A percentile compares a stretch with the other conserved stretches of the same genome.
Conservation (phyloP, 1,140 invertebrate species). For the Diachasma alloeum region DNA sequence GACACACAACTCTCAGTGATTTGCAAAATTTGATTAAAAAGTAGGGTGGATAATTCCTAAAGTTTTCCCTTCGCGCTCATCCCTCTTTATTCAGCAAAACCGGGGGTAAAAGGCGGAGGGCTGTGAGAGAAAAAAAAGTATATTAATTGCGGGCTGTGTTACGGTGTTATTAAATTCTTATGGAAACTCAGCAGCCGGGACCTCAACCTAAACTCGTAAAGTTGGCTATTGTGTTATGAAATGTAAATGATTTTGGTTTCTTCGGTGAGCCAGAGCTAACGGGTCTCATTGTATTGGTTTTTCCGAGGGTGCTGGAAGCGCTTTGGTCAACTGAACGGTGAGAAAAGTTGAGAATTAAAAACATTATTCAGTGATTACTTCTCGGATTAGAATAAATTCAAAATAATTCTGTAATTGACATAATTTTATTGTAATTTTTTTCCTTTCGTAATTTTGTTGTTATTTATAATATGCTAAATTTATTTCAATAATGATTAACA, state of each 20-base stretch:
- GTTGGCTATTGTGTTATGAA: constrained; percentile 63
- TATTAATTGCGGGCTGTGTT: constrained; percentile 63
- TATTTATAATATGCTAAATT: too few relatives aligned
- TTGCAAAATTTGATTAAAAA: constrained; percentile 3
- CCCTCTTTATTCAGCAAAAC: neutral
- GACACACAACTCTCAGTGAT: neutral
- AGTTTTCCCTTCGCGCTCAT: neutral
- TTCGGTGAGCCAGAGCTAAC: constrained; percentile 7
- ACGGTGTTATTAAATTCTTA: constrained; percentile 66
- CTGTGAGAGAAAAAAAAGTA: constrained; percentile 60
- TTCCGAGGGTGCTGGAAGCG: neutral
- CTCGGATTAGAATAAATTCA: too few relatives aligned
- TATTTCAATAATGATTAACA: too few relatives aligned
- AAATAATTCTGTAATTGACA: neutral
- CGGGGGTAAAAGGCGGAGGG: constrained; percentile 22
- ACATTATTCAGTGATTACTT: too few relatives aligned
- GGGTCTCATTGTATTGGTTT: neutral
- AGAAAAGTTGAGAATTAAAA: too few relatives aligned
- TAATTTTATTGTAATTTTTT: too few relatives aligned
- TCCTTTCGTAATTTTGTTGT: too few relatives aligned
- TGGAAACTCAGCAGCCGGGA: constrained; percentile 51
- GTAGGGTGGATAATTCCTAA: neutral
- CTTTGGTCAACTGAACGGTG: too few relatives aligned
- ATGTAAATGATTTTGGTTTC: constrained; percentile 63
- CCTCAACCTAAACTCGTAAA: constrained; percentile 52